Conservation (phyloP, 2,113 vertebrate species). For the Chinchilla lanigera region DNA sequence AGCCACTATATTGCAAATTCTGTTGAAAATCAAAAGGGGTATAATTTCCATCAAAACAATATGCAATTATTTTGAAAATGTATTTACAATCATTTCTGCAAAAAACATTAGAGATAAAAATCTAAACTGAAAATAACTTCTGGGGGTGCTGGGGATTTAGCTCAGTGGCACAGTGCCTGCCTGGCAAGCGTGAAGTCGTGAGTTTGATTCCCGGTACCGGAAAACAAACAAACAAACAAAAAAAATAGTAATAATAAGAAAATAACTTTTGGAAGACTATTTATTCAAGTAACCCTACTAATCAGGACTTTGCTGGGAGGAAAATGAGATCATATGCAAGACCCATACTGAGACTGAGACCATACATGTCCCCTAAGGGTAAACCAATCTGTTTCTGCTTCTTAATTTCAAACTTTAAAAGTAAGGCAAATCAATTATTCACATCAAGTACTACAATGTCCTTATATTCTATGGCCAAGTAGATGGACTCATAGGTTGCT, state of each 20-base stretch:
- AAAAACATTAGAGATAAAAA: not conserved
- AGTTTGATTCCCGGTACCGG: too few species aligned
- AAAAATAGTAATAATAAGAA: too few species aligned
- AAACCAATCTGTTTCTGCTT: slow-evolving; percentile 22
- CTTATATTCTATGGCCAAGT: not conserved
- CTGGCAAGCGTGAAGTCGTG: too few species aligned
- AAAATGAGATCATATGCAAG: not conserved
- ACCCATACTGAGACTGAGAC: slow-evolving; percentile 17
- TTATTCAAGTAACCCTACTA: not conserved
- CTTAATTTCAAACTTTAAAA: slow-evolving; percentile 35
- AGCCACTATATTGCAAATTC: slow-evolving; percentile 24
- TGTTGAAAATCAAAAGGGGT: slow-evolving; percentile 38
- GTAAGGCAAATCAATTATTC: not conserved
- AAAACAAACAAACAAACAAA: too few species aligned
- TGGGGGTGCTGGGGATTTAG: too few species aligned
- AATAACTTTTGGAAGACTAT: not conserved
- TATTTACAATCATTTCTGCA: slow-evolving; percentile 37
- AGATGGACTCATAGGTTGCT: not conserved
- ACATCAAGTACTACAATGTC: not conserved
- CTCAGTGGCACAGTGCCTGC: too few species aligned
- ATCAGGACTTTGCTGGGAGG: slow-evolving; percentile 7
- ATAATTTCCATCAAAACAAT: slow-evolving; percentile 46
- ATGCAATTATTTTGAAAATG: not conserved
- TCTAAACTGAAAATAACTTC: slow-evolving; percentile 5
- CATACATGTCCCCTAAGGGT: not conserved